Percentiles rank a stretch among this genome's conserved stretches.
Conservation (phyloP, 2,797 vertebrate genomes). For the Eremophila alpestris region DNA sequence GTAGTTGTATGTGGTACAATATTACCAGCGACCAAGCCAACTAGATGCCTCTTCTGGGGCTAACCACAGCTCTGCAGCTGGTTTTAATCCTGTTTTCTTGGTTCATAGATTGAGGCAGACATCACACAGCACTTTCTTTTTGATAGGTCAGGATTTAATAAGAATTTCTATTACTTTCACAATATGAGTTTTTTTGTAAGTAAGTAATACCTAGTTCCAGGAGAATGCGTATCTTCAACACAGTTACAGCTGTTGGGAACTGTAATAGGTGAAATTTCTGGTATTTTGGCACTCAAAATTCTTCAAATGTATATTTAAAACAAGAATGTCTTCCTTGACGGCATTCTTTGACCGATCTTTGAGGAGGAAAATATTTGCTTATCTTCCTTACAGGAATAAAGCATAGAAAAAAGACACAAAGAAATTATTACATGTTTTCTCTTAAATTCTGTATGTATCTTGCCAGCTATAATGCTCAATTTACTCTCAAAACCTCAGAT, state of each 20-base stretch:
- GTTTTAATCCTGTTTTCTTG: neutral
- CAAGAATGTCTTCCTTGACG: neutral
- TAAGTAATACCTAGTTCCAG: neutral
- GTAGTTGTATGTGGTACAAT: fast-evolving
- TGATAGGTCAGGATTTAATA: neutral
- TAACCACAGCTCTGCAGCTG: neutral
- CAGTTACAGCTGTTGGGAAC: neutral
- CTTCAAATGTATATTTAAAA: neutral
- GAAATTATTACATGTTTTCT: neutral
- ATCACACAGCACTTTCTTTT: neutral
- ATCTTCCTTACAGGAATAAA: neutral
- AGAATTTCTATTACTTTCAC: neutral
- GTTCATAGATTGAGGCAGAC: neutral
- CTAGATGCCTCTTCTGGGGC: neutral
- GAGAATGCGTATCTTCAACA: neutral
- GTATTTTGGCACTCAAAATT: neutral
- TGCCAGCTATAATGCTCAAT: neutral
- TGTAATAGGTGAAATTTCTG: neutral
- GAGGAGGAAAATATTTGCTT: neutral
- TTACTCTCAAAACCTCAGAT: neutral
- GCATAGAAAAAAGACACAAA: neutral
- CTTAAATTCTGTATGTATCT: neutral
- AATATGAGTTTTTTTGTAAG: neutral
- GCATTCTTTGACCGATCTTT: neutral
- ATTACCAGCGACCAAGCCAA: neutral